Evolutionary conservation across 2,888 invertebrate genomes (phyloP), one percentile per base, ranked within the genome.

Genomic region (Tuta absoluta): DNA sequence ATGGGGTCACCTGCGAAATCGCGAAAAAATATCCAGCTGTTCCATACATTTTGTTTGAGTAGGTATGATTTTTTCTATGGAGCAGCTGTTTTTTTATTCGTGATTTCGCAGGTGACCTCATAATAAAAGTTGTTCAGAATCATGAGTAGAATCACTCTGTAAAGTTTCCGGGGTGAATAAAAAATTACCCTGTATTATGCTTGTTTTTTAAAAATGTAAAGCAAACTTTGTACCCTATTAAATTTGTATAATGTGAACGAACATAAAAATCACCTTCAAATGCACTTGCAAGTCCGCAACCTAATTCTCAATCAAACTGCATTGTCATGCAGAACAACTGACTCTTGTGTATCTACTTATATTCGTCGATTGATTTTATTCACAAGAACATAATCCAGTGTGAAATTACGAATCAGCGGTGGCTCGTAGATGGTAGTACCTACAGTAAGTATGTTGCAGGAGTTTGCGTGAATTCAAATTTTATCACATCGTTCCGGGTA

Each of bases 391-490:
- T 81, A 85, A 89, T 85, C 78, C 78, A 77, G 84, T 89, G 89
- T 90, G 89, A 91, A 90, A 90, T 89, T 87, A 89, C 82, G 80
- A 82, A 77, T 66, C 62, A 72, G 69, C 70, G 75, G 76, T 73
- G 76, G 77, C 21, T 41, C 1, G 21, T 4, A 33, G 77, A 51
- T 41, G 14, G 21, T 4, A 33, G 33, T 33, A 8, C 33, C 8
- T 8, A 33, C 1, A 33, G 10, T 24, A 23, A 12, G 24, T 2
- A 23, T 53, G 51, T 53, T 53, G 51, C 23, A 53, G 51, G 51
- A 23, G 12, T 23, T 12, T 14, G 14, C 11, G 23, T 23, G 14
- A 53, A 53, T 53, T 23, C 14, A 14, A 7, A 2, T 23, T 53
- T 53, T 23, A 23, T 21, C 11, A 21, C 11, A 51, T 23, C 8